phyloP scores from a whole-genome alignment of 2,888 invertebrate species.

The Trachelus iudaicus region DNA sequence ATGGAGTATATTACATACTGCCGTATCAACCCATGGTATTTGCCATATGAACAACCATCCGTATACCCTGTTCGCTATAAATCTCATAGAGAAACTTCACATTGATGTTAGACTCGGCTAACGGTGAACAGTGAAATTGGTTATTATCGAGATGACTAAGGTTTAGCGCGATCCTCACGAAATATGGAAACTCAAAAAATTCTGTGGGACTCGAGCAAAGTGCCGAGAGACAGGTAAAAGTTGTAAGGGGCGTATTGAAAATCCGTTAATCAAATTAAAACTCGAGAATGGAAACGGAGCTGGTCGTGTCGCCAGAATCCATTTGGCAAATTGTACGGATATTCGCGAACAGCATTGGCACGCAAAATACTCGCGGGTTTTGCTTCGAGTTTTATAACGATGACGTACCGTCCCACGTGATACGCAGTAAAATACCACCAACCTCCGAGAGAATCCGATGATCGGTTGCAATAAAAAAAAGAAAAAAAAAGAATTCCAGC shows the following conservation, averaged over 20 bases:
- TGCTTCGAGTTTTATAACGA: background rate
- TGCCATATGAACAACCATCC: background rate
- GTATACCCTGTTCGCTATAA: background rate
- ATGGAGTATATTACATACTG: no score
- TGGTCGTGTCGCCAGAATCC: background rate
- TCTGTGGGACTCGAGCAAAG: background rate
- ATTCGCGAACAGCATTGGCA: background rate
- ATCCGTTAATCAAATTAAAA: background rate
- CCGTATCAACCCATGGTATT: no score
- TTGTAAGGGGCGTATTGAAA: background rate
- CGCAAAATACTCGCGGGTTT: background rate
- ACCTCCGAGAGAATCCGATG: background rate
- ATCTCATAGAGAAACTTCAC: background rate
- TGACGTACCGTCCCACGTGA: background rate
- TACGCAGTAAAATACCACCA: background rate
- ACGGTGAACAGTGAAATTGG: background rate
- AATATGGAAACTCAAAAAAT: background rate
- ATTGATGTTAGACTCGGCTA: no score
- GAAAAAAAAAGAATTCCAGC: background rate
- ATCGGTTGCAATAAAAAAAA: background rate
- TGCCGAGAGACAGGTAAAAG: background rate
- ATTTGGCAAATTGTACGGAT: background rate
- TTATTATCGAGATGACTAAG: background rate
- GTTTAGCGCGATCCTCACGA: background rate
- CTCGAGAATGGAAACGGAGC: background rate